These are phyloP conservation scores for Aphidius ervi DNA, from an alignment of 1,140 invertebrate genomes.

Conservation along the genomic window DNA sequence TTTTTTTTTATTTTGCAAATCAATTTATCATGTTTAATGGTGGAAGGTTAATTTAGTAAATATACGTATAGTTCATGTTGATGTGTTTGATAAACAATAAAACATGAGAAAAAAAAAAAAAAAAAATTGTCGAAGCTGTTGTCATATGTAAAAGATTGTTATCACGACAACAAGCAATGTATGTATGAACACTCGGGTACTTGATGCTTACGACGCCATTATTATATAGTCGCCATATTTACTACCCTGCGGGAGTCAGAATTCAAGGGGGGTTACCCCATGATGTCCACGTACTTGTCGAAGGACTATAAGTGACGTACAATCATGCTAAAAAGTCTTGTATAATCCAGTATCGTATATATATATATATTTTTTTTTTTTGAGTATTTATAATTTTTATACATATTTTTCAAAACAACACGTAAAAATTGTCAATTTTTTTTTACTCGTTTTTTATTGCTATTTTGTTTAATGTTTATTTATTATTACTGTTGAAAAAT, in stretches of 20 bases:
- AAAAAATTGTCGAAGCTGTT: not conserved
- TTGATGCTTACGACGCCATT: conserved; percentile 40
- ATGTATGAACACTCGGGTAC: not conserved
- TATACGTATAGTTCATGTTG: too few species aligned
- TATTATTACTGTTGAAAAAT: too few species aligned
- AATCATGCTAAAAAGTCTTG: conserved; percentile 33
- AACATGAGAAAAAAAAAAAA: too few species aligned
- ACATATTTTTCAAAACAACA: too few species aligned
- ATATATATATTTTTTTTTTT: not conserved
- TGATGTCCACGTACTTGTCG: conserved; percentile 36
- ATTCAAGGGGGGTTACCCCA: conserved; percentile 36
- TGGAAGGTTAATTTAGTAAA: too few species aligned
- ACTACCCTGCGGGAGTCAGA: conserved; percentile 37
- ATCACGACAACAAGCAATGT: conserved; percentile 10
- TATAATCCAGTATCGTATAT: not conserved
- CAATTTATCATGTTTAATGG: too few species aligned
- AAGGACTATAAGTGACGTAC: conserved; percentile 36
- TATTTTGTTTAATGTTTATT: too few species aligned
- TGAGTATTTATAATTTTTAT: not conserved
- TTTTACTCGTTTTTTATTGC: too few species aligned
- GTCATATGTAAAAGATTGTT: conserved; percentile 13
- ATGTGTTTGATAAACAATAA: too few species aligned
- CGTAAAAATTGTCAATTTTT: too few species aligned
- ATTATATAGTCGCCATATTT: conserved; percentile 45
- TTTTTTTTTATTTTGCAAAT: too few species aligned